A percentile compares a stretch with the other conserved stretches of the same genome.
These are phyloP conservation scores for Zaprionus bogoriensis DNA, from an alignment of 2,888 invertebrate genomes.

Conservation along the genomic window DNA sequence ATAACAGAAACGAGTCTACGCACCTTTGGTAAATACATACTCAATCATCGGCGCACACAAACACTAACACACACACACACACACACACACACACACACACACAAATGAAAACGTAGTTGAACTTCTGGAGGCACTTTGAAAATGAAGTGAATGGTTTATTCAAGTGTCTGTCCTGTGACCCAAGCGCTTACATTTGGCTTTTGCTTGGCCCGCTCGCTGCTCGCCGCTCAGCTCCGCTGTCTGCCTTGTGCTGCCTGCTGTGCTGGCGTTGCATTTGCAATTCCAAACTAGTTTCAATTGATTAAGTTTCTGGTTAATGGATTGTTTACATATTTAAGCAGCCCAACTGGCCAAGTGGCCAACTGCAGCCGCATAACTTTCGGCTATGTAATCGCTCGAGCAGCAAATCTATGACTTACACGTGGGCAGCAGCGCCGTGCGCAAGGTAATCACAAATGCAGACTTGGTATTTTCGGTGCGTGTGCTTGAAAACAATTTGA, in stretches of 20 bases:
- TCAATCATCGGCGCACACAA: conserved; percentile 39
- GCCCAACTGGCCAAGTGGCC: conserved; percentile 17
- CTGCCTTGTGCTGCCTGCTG: conserved; percentile 33
- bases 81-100: conserved; percentile 7
- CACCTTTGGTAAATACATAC: conserved; percentile 59
- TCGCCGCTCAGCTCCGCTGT: no score
- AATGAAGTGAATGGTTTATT: conserved; percentile 45
- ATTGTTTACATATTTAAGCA: conserved; percentile 68
- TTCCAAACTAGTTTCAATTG: conserved; percentile 72
- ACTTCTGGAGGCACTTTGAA: conserved; percentile 50
- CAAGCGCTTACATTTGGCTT: conserved; percentile 41
- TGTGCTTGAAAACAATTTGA: conserved; percentile 5
- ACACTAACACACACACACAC: conserved; percentile 9
- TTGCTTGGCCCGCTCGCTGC: conserved; percentile 45
- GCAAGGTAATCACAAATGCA: conserved; percentile 26
- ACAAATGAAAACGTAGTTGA: conserved; percentile 3
- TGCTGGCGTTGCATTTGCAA: conserved; percentile 67
- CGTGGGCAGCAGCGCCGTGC: conserved; percentile 4
- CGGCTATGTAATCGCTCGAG: conserved; percentile 21
- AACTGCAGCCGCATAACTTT: conserved; percentile 31
- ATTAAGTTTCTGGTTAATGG: conserved; percentile 77
- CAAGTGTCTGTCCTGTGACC: conserved; percentile 33
- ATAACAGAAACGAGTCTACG: conserved; percentile 33
- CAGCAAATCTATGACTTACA: conserved; percentile 25
- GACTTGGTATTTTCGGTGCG: not conserved